Percentiles rank a stretch among this genome's conserved stretches.
phyloP scores from a whole-genome alignment of 2,888 invertebrate genomes.

The Erynnis tages region DNA sequence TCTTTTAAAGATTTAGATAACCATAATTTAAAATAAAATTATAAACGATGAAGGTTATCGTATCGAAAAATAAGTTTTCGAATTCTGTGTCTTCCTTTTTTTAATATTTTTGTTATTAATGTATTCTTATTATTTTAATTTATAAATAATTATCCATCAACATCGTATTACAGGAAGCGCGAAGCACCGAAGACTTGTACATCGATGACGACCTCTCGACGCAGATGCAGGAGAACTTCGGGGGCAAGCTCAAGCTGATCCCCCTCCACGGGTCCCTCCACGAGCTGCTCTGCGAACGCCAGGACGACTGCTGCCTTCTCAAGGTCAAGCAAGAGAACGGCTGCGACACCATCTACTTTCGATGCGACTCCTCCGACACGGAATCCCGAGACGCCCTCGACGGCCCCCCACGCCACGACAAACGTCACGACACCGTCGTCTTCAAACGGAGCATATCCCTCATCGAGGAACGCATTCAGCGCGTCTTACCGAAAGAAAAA shows the following conservation, averaged over 20 bases:
- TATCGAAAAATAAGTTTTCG: too few relatives aligned
- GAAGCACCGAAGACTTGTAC: conserved; percentile 79
- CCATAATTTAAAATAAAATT: too few relatives aligned
- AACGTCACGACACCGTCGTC: conserved; percentile 56
- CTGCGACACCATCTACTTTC: conserved; percentile 67
- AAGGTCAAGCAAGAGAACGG: conserved; percentile 69
- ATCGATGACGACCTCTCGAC: conserved; percentile 79
- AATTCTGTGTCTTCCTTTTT: too few relatives aligned
- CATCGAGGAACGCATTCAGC: conserved; percentile 65
- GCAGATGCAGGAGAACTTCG: conserved; percentile 72
- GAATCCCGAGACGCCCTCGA: conserved; percentile 66
- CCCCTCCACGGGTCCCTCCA: conserved; percentile 72
- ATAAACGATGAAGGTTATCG: too few relatives aligned
- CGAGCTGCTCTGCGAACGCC: conserved; percentile 72
- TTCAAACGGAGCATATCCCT: conserved; percentile 70
- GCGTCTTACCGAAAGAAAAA: conserved; percentile 60
- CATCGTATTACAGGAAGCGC: conserved; percentile 62
- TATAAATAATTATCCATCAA: too few relatives aligned
- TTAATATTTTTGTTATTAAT: too few relatives aligned
- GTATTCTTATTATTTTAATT: too few relatives aligned
- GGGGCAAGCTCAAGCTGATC: conserved; percentile 65
- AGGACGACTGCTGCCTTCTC: conserved; percentile 71
- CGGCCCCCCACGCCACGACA: conserved; percentile 38
- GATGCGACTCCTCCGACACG: conserved; percentile 66
- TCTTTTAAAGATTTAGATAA: too few relatives aligned